Base-by-base conservation (phyloP, 2,888 invertebrate genomes). In the Tricholauxania praeusta region DNA sequence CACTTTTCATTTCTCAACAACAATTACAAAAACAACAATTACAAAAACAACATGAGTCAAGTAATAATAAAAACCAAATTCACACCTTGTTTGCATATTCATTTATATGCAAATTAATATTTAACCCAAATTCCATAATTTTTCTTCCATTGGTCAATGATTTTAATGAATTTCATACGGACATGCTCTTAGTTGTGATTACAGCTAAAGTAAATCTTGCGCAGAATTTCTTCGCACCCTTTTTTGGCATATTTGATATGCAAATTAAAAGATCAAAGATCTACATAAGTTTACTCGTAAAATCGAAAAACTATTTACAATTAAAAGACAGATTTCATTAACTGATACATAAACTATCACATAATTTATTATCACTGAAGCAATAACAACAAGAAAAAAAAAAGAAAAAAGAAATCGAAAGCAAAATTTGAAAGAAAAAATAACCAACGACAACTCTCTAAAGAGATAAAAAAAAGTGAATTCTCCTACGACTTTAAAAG, bases 121-220 rank as follows among this genome's bases (percentile, higher is more conserved):
- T 80, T 84, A 82, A 84, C 84, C 84, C 77, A 84, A 85, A 84
- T 84, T 80, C 83, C 83, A 78, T 74, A 79, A 82, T 83, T 84
- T 80, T 78, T 84, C 82, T 57, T 28, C 22, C 51, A 17, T 28
- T 57, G 57, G 28, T 7, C 32, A 28, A 28, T 60, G 28, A 28
- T 60, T 60, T 17, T 12, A 22, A 55, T 55, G 55, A n/a, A 39
- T 39, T 39, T 10, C 39, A 39, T 39, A 39, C 10, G 39, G 39
- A 39, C 39, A 39, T 10, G 39, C 10, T 39, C 39, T 39, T 39
- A 39, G 39, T 10, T 39, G 39, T 39, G 39, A 39, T 39, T 39
- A 4, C 39, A 39, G 39, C 39, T 39, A 2, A 57, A 15, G n/a
- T 62, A 62, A 15, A 48, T 63, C n/a, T 39, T 12, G 1, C 17